These are phyloP conservation scores for Cygnus olor DNA, from an alignment of 2,797 vertebrate species.

Conservation along the genomic window DNA sequence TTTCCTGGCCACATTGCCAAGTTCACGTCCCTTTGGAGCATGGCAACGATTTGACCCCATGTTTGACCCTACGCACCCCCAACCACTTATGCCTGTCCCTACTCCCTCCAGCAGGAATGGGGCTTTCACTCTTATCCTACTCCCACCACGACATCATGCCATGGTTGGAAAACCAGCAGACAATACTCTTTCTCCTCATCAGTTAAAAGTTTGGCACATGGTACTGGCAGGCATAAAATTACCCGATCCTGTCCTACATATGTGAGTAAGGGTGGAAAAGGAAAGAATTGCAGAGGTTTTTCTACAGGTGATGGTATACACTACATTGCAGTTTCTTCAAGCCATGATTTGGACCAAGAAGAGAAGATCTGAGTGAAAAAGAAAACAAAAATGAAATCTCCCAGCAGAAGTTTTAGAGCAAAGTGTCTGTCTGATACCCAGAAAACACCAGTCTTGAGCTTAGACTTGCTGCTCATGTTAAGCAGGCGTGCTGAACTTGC, in stretches of 20 bases:
- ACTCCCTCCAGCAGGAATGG: neutral
- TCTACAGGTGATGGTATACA: neutral
- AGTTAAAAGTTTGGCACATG: neutral
- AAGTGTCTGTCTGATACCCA: neutral
- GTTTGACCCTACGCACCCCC: fast-evolving
- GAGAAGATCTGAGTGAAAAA: neutral
- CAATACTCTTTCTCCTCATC: fast-evolving
- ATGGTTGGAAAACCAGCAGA: neutral
- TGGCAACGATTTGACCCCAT: neutral
- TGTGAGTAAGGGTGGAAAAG: neutral
- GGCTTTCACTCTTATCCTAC: neutral
- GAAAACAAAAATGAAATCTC: neutral
- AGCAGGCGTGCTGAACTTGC: neutral
- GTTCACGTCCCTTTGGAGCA: neutral
- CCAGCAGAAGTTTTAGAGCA: neutral
- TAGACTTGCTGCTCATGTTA: neutral
- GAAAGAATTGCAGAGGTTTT: neutral
- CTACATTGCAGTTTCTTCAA: neutral
- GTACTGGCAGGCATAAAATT: neutral
- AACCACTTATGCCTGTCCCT: neutral
- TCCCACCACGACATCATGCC: neutral
- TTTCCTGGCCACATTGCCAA: neutral
- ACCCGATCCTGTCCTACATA: neutral
- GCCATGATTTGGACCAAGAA: neutral
- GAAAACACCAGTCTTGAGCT: neutral